Conservation (phyloP, 2,113 vertebrate genomes). For the Martes martes region DNA sequence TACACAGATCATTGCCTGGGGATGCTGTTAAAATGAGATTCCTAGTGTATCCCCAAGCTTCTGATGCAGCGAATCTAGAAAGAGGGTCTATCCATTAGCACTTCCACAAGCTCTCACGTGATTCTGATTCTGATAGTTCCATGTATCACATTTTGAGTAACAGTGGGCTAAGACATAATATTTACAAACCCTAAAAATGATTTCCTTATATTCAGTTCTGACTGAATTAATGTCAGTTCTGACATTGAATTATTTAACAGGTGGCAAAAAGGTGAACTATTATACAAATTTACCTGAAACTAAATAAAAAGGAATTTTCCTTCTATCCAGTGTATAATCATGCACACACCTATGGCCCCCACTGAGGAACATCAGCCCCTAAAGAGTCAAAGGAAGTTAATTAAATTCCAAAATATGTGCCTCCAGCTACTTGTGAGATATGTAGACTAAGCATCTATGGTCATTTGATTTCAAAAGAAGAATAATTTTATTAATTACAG, state of each 20-base stretch:
- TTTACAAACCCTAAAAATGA: neutral
- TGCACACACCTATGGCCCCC: neutral
- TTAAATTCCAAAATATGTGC: neutral
- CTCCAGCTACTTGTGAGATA: neutral
- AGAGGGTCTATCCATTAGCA: too few relatives aligned
- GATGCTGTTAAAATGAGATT: neutral
- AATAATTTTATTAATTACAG: neutral
- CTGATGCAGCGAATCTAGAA: neutral
- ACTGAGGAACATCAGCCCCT: neutral
- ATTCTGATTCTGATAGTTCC: neutral
- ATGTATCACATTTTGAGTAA: neutral
- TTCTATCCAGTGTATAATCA: neutral
- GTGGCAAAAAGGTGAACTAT: neutral
- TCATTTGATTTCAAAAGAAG: neutral
- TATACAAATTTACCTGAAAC: neutral
- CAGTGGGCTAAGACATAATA: neutral
- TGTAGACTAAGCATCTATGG: neutral
- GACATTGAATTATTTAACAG: neutral
- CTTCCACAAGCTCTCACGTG: neutral
- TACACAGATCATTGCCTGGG: neutral
- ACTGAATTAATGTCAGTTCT: too few relatives aligned
- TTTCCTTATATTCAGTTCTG: neutral
- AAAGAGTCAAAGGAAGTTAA: neutral
- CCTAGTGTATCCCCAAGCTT: neutral
- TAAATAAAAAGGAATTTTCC: neutral